Evolutionary conservation across 2,797 vertebrate genomes (phyloP), one percentile per base, ranked within the genome.

Genomic region (Galago senegalensis): DNA sequence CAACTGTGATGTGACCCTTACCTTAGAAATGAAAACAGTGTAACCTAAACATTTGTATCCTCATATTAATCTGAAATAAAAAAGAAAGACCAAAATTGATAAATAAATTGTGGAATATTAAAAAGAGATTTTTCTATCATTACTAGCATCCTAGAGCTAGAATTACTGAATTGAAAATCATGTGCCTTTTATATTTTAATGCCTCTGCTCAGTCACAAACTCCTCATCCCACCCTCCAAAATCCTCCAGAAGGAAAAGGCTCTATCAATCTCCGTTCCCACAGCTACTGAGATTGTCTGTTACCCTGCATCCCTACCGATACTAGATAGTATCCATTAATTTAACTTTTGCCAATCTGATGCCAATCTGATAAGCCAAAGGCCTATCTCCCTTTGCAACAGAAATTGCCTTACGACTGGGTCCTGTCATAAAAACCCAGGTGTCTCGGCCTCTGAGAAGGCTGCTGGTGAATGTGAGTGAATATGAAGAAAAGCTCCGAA

Each of bases 211-310:
- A 46, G 53, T 34, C 25, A 40, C 58, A 63, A 65, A 14, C 3
- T 4, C 23, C 2, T 63, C 29, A 25, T 12, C 53, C 3, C 7
- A 1, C 18, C 23, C 13, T 53, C 31, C 37, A 58, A n/a, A 73
- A 37, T 25, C 34, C 21, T 67, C 31, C 3, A 34, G 23, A 43
- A 76, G 49, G 96, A 73, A 69, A 73, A 69, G 37, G 4, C 3
- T 86, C 3, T 72, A 16, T 65, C 58, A 2, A 23, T 86, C 83
- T 93, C 31, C 81, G 31, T 85, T 37, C 37, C 91, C 5, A 49
- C 43, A 31, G 31, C 20, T 0, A 37, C 1, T 0, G 11, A 70
- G 25, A 60, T 31, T 31, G 34, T 31, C 20, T 7, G 13, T 43
- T 31, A 76, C n/a, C 65, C 73, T 34, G n/a, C 7, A 49, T 2